phyloP scores from a whole-genome alignment of 2,113 vertebrate genomes.

The Gymnocephalus cernua region DNA sequence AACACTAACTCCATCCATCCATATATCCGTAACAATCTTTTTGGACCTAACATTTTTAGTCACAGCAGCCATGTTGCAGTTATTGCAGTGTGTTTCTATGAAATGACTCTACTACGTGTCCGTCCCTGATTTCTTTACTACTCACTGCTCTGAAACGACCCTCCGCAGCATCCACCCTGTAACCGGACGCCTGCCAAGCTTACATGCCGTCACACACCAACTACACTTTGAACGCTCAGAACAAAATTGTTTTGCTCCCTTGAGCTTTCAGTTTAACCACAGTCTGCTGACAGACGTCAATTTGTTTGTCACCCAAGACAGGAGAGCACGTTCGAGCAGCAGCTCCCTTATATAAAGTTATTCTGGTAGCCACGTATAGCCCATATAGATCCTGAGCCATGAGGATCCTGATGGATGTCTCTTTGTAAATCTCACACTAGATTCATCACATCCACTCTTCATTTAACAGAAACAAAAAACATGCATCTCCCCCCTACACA shows the following conservation, averaged over 20 bases:
- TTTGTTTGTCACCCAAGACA: slow-evolving; percentile 10
- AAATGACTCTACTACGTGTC: not conserved
- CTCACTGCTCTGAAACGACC: slow-evolving; percentile 1
- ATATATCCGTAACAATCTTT: not conserved
- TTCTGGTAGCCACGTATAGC: slow-evolving; percentile 6
- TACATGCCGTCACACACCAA: slow-evolving; percentile 52
- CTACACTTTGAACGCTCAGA: slow-evolving; percentile 11
- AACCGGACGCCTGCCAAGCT: slow-evolving; percentile 34
- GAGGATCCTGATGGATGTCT: no score
- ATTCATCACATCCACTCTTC: not conserved
- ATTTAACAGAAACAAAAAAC: slow-evolving; percentile 1
- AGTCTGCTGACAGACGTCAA: slow-evolving; percentile 32
- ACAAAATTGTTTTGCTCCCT: slow-evolving; percentile 42
- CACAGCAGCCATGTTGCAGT: not conserved
- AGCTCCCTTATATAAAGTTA: slow-evolving; percentile 2
- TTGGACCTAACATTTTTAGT: not conserved
- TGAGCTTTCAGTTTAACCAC: slow-evolving; percentile 39
- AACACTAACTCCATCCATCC: not conserved
- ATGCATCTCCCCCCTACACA: not conserved
- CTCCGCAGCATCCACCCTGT: slow-evolving; percentile 9
- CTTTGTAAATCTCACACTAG: not conserved
- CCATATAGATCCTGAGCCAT: slow-evolving; percentile 1
- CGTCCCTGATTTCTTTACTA: slow-evolving; percentile 35
- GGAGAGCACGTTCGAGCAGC: not conserved
- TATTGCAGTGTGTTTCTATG: not conserved